Evolutionary conservation across 2,888 invertebrate genomes (phyloP).

Genomic region (Conchocele bisecta): DNA sequence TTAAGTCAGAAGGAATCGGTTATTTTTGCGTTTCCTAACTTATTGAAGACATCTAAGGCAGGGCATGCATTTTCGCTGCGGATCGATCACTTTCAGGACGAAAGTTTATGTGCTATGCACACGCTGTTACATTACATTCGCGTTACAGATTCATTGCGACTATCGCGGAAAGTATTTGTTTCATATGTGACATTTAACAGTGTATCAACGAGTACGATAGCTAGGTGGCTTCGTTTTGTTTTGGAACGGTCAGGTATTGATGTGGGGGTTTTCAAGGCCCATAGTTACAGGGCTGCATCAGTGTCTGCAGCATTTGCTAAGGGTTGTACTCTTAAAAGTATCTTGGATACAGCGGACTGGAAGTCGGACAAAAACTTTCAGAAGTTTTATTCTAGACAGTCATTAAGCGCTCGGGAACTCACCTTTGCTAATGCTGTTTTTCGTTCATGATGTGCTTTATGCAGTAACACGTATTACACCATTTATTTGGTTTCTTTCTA

Average conservation of each 20-base stretch:
- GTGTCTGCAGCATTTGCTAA: conserved; percentile 23
- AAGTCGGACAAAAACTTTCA: conserved; percentile 24
- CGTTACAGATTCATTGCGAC: neutral
- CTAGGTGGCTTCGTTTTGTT: conserved; percentile 41
- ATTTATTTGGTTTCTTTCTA: too few species aligned
- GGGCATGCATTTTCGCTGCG: conserved; percentile 15
- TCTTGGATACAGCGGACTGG: conserved; percentile 37
- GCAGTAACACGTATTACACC: too few species aligned
- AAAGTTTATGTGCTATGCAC: conserved; percentile 40
- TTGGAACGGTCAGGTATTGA: conserved; percentile 30
- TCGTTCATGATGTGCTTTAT: neutral
- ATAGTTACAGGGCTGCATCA: conserved; percentile 32
- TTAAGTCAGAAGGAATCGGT: neutral
- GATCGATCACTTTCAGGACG: conserved; percentile 29
- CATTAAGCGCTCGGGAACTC: neutral
- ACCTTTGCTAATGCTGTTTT: conserved; percentile 24
- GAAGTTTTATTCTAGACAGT: conserved; percentile 30
- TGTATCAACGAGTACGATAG: conserved; percentile 42
- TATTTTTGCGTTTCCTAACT: conserved; percentile 9
- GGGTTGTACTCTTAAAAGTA: conserved; percentile 21
- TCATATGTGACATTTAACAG: conserved; percentile 40
- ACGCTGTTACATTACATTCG: conserved; percentile 28
- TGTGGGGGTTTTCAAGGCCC: conserved; percentile 30
- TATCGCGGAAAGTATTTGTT: conserved; percentile 16
- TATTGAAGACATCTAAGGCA: conserved; percentile 11